Evolutionary conservation across 2,113 vertebrate species (phyloP).

Genomic region (Bubo bubo): DNA sequence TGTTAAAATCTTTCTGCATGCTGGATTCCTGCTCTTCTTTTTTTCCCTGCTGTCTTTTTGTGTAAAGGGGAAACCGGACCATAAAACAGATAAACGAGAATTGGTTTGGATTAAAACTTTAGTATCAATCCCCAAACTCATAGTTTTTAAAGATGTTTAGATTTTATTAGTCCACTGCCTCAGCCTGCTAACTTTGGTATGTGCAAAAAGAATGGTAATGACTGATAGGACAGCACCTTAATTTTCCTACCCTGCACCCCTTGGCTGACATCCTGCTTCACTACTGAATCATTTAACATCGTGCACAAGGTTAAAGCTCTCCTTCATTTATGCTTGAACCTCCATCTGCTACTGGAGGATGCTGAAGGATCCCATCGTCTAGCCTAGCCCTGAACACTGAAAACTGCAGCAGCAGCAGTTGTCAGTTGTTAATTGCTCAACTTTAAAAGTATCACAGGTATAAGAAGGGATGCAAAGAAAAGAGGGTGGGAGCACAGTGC

Average conservation of each 20-base stretch:
- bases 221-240: neutral
- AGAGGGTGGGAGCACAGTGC: neutral
- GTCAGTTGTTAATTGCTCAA: neutral
- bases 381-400: neutral
- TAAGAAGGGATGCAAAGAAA: neutral
- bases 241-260: neutral
- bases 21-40: neutral
- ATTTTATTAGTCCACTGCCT: neutral
- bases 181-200: neutral
- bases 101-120: neutral
- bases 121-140: neutral
- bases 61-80: neutral
- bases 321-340: neutral
- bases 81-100: neutral
- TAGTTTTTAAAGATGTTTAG: neutral
- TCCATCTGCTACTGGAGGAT: neutral
- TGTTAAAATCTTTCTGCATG: neutral
- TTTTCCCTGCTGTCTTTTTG: neutral
- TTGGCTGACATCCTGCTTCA: neutral
- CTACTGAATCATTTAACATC: neutral
- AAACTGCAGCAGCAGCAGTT: neutral
- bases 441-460: neutral
- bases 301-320: neutral
- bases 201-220: neutral
- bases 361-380: neutral